A percentile compares a stretch with the other conserved stretches of the same genome.
Conservation (phyloP, 1,140 invertebrate species). For the Drosophila rhopaloa region DNA sequence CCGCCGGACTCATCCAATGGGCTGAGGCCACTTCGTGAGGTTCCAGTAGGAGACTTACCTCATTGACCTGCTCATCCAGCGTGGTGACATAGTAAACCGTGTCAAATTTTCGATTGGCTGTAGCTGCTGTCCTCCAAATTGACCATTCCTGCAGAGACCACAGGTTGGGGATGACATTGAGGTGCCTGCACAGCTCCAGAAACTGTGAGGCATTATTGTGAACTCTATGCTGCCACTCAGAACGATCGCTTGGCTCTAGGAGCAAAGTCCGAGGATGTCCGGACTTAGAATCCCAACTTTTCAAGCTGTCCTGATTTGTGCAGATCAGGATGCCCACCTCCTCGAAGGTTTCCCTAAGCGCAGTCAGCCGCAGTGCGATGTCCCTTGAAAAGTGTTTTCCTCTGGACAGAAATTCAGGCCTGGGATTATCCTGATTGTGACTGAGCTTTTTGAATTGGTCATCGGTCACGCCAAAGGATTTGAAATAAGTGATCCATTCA, state of each 20-base stretch:
- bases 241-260: slow-evolving; percentile 29
- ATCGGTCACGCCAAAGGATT: slow-evolving; percentile 86
- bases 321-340: slow-evolving; percentile 93
- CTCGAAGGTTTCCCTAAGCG: slow-evolving; percentile 96
- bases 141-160: slow-evolving; percentile 93
- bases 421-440: slow-evolving; percentile 77
- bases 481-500: slow-evolving; percentile 90
- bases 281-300: slow-evolving; percentile 4
- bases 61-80: slow-evolving; percentile 83
- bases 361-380: slow-evolving; percentile 92
- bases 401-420: slow-evolving; percentile 35
- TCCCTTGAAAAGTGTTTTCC: slow-evolving; percentile 85
- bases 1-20: slow-evolving; percentile 53
- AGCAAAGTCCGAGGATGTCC: slow-evolving; percentile 23
- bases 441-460: slow-evolving; percentile 86
- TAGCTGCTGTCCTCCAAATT: slow-evolving; percentile 92
- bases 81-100: slow-evolving; percentile 91
- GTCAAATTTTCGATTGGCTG: slow-evolving; percentile 87
- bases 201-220: slow-evolving; percentile 90
- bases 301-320: neutral
- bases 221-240: slow-evolving; percentile 85
- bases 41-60: slow-evolving; percentile 55
- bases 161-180: slow-evolving; percentile 92
- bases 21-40: slow-evolving; percentile 56
- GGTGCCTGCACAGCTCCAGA: slow-evolving; percentile 89